A percentile compares a stretch with the other conserved stretches of the same genome.
These are phyloP conservation scores for Mesopsocus fuscifrons DNA, from an alignment of 2,888 invertebrate genomes.

Conservation along the genomic window DNA sequence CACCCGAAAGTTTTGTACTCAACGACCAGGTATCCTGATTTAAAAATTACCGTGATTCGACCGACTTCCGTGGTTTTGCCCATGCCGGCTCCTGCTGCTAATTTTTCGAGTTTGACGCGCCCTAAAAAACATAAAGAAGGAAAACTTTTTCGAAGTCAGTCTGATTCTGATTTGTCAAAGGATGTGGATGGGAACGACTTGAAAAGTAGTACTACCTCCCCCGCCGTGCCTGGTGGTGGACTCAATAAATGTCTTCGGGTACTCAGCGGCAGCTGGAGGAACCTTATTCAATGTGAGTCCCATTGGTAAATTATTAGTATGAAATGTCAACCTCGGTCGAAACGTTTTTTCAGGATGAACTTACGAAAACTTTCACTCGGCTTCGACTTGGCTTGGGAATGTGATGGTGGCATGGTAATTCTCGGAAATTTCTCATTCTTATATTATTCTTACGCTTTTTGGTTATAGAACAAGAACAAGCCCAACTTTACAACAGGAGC, in stretches of 20 bases:
- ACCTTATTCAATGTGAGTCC: slow-evolving; percentile 58
- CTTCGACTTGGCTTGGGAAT: too few species aligned
- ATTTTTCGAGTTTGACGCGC: slow-evolving; percentile 15
- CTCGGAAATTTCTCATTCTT: too few species aligned
- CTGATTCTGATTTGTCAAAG: slow-evolving; percentile 42
- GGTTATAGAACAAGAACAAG: too few species aligned
- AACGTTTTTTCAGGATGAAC: too few species aligned
- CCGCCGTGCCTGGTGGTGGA: slow-evolving; percentile 30
- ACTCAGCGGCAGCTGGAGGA: slow-evolving; percentile 62
- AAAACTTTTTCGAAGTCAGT: slow-evolving; percentile 43
- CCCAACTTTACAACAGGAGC: too few species aligned
- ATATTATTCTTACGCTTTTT: too few species aligned
- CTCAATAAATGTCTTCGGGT: slow-evolving; percentile 49
- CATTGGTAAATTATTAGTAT: slow-evolving; percentile 5
- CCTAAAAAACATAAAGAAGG: slow-evolving; percentile 14
- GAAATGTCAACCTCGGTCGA: slow-evolving; percentile 10
- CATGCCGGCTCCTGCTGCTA: slow-evolving; percentile 30
- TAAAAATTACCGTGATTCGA: slow-evolving; percentile 11
- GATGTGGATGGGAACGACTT: slow-evolving; percentile 17
- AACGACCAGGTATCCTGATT: slow-evolving; percentile 1
- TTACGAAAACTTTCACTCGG: too few species aligned
- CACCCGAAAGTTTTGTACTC: slow-evolving; percentile 7
- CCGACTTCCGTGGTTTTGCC: slow-evolving; percentile 14
- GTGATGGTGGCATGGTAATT: slow-evolving; percentile 6
- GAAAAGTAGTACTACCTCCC: slow-evolving; percentile 22